Percentiles rank a stretch among this genome's conserved stretches.
Evolutionary conservation across 2,113 vertebrate genomes (phyloP).

Genomic region (Pseudopipra pipra): DNA sequence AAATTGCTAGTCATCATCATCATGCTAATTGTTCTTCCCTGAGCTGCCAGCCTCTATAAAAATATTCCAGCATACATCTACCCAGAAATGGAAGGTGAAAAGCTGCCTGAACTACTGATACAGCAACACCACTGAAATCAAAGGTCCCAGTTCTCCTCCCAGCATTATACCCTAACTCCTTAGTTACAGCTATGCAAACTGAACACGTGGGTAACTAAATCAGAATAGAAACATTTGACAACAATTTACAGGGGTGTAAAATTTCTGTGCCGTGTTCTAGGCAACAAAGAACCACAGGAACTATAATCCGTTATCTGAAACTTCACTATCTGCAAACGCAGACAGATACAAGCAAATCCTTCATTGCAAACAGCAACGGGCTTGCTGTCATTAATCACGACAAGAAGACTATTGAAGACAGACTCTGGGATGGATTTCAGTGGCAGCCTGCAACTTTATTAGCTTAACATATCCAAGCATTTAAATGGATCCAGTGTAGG

Average conservation of each 20-base stretch:
- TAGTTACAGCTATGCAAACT: neutral
- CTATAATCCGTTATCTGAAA: conserved; percentile 46
- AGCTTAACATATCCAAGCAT: conserved; percentile 28
- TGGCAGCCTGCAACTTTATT: conserved; percentile 52
- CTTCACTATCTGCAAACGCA: neutral
- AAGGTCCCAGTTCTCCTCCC: neutral
- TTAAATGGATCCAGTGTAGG: conserved; percentile 35
- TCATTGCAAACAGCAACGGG: conserved; percentile 3
- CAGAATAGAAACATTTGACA: conserved; percentile 37
- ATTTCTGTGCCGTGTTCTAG: neutral
- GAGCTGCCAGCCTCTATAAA: neutral
- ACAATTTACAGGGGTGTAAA: conserved; percentile 37
- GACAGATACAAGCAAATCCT: conserved; percentile 52
- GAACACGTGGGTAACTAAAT: neutral
- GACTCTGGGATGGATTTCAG: conserved; percentile 53
- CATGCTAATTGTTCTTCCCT: neutral
- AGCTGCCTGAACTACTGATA: neutral
- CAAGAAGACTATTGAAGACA: conserved; percentile 59
- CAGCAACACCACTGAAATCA: neutral
- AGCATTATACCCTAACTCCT: neutral
- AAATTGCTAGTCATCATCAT: neutral
- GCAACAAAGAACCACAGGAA: conserved; percentile 53
- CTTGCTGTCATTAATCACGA: conserved; percentile 55
- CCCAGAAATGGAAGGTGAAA: neutral
- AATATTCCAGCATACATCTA: neutral